Evolutionary conservation across 2,888 invertebrate genomes (phyloP).

Genomic region (Poecilus cupreus): DNA sequence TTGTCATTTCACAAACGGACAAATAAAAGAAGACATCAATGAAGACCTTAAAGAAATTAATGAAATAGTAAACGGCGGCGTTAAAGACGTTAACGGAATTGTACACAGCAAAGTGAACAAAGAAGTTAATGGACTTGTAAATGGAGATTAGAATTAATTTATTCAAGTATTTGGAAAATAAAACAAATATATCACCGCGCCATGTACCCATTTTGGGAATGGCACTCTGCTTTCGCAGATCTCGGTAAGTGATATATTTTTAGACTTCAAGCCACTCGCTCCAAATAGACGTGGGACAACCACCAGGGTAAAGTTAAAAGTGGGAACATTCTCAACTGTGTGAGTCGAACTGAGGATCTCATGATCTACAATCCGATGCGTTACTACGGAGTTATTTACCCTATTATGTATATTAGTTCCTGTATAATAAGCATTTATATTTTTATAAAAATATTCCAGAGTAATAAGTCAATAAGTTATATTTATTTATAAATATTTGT

Average conservation of each 20-base stretch:
- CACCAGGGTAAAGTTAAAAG: too few relatives aligned
- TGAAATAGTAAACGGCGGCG: background rate
- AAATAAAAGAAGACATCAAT: background rate
- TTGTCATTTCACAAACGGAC: background rate
- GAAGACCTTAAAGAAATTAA: background rate
- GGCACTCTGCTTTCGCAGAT: too few relatives aligned
- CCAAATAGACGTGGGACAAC: too few relatives aligned
- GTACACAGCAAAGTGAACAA: background rate
- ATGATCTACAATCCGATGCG: too few relatives aligned
- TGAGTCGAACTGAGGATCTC: too few relatives aligned
- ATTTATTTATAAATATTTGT: background rate
- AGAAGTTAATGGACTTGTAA: background rate
- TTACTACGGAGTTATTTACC: too few relatives aligned
- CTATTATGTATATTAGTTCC: constrained; percentile 33
- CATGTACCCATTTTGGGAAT: too few relatives aligned
- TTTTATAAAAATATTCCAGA: constrained; percentile 27
- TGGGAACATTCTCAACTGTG: too few relatives aligned
- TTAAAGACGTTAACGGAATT: background rate
- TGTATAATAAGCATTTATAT: constrained; percentile 39
- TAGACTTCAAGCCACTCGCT: too few relatives aligned
- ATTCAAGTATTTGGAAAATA: constrained; percentile 26
- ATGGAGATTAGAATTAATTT: constrained; percentile 19
- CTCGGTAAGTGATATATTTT: too few relatives aligned
- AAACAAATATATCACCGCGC: too few relatives aligned
- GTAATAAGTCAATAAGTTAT: background rate